phyloP scores from a whole-genome alignment of 2,113 vertebrate species.

The Entelurus aequoreus region DNA sequence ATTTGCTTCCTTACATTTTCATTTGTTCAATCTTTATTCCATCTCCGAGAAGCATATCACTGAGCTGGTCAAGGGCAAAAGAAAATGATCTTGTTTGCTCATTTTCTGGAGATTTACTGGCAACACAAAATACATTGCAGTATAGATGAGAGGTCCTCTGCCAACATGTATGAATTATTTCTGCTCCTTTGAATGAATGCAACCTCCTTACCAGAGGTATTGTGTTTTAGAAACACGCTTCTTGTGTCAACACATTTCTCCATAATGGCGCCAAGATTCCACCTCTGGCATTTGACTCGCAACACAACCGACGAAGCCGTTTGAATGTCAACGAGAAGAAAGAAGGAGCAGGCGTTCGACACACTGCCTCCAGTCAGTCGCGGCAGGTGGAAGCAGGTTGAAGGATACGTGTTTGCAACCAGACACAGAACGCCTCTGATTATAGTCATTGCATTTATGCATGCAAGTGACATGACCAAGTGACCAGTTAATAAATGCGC shows the following conservation, averaged over 20 bases:
- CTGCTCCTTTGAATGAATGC: background rate
- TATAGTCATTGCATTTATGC: slow-evolving; percentile 51
- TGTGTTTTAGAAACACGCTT: slow-evolving; percentile 27
- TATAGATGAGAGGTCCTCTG: background rate
- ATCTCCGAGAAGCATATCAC: slow-evolving; percentile 36
- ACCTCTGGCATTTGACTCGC: slow-evolving; percentile 53
- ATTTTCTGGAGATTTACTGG: slow-evolving; percentile 36
- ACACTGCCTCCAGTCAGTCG: slow-evolving; percentile 60
- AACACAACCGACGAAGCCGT: slow-evolving; percentile 47
- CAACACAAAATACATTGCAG: background rate
- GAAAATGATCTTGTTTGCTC: slow-evolving; percentile 67
- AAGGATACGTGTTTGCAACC: slow-evolving; percentile 43
- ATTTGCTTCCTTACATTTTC: slow-evolving; percentile 34
- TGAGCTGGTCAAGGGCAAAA: slow-evolving; percentile 63
- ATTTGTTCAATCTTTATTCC: slow-evolving; percentile 50
- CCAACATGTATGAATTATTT: background rate
- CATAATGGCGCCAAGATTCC: slow-evolving; percentile 45
- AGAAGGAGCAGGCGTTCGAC: slow-evolving; percentile 37
- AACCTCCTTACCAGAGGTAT: background rate
- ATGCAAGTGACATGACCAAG: slow-evolving; percentile 29
- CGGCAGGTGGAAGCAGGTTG: slow-evolving; percentile 59
- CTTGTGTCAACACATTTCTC: slow-evolving; percentile 49
- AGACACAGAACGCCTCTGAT: slow-evolving; percentile 46
- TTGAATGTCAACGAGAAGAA: slow-evolving; percentile 59
- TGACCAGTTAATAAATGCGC: slow-evolving; percentile 56